Percentiles rank a stretch among this genome's conserved stretches.
phyloP scores from a whole-genome alignment of 2,888 invertebrate genomes.

The Mamestra brassicae region DNA sequence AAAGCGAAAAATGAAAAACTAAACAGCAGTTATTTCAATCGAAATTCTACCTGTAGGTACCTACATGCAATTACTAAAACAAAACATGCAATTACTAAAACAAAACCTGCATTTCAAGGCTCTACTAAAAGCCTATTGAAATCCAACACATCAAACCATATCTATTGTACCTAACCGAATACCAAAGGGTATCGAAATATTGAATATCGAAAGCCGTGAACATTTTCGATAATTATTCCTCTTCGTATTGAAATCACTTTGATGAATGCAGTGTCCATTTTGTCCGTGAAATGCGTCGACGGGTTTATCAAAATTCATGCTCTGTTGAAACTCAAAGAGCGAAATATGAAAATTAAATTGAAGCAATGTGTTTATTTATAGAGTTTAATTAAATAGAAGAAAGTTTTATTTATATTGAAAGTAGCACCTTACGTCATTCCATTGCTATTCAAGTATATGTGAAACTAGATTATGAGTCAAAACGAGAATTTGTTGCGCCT shows the following conservation, averaged over 20 bases:
- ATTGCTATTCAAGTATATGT: no score
- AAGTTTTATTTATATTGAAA: no score
- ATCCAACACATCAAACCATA: background rate
- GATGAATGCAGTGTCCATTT: conserved; percentile 30
- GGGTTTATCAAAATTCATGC: conserved; percentile 25
- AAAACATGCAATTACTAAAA: conserved; percentile 1
- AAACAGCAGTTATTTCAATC: background rate
- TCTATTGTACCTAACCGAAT: background rate
- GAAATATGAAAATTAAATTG: conserved; percentile 28
- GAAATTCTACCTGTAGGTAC: background rate
- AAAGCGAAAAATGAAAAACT: no score
- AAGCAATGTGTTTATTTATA: background rate
- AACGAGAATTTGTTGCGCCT: no score
- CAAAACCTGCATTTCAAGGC: background rate
- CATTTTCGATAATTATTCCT: conserved; percentile 34
- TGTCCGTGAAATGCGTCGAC: conserved; percentile 7
- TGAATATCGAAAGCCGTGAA: conserved; percentile 30
- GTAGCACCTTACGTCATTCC: no score
- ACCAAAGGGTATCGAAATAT: conserved; percentile 22
- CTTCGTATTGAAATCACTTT: conserved; percentile 36
- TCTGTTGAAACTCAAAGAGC: conserved; percentile 25
- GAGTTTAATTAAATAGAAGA: no score
- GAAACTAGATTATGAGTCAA: no score
- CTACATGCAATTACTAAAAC: background rate
- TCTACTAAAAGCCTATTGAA: conserved; percentile 11